These are phyloP conservation scores for Muscina levida DNA, from an alignment of 2,888 invertebrate genomes.

Conservation along the genomic window DNA sequence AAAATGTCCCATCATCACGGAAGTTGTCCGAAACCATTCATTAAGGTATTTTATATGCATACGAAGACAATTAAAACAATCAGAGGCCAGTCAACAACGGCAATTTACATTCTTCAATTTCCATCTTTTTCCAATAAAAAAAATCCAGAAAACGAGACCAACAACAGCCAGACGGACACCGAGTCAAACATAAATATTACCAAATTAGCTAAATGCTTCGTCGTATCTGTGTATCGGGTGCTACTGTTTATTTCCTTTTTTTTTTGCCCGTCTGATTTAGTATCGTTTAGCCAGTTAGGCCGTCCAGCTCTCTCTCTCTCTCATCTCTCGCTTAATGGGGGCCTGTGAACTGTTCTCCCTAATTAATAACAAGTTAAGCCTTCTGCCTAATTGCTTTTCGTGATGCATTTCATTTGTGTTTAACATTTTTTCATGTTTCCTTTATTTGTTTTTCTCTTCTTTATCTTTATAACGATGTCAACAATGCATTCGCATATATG, in stretches of 20 bases:
- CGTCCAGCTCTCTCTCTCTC: conserved; percentile 10
- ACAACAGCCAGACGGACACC: not conserved
- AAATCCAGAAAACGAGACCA: conserved; percentile 19
- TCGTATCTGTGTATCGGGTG: conserved; percentile 20
- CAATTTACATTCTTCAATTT: conserved; percentile 14
- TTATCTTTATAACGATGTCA: not conserved
- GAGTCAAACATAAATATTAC: conserved; percentile 56
- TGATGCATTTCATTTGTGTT: conserved; percentile 60
- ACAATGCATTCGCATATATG: not conserved
- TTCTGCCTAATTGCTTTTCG: conserved; percentile 61
- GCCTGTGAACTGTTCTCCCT: conserved; percentile 65
- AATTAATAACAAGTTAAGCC: conserved; percentile 66
- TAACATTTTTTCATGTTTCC: conserved; percentile 52
- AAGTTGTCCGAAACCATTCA: too few species aligned
- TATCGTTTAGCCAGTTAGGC: conserved; percentile 10
- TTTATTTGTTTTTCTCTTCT: not conserved
- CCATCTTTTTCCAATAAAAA: conserved; percentile 22
- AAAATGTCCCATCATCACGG: not conserved
- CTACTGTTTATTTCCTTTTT: conserved; percentile 25
- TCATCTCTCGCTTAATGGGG: not conserved
- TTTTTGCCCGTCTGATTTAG: not conserved
- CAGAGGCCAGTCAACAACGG: conserved; percentile 2
- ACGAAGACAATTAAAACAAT: conserved; percentile 22
- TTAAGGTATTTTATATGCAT: not conserved
- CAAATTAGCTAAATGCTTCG: conserved; percentile 55